Base-by-base conservation (phyloP, 1,140 invertebrate genomes). In the Drosophila parabipectinata region DNA sequence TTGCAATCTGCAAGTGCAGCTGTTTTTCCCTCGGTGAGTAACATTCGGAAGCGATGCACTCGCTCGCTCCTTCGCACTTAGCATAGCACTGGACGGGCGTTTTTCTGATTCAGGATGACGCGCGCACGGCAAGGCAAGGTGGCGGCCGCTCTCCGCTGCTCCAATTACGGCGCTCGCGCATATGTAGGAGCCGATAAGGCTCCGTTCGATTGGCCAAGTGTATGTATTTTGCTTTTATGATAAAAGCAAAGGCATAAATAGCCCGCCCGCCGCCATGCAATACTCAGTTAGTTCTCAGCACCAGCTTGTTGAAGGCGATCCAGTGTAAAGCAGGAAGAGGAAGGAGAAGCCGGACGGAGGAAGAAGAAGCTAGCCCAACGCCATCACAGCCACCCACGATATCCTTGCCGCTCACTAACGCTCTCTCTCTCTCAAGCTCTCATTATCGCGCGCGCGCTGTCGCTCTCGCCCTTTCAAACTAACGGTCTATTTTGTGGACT, bases 241-340 rank as follows among this genome's bases (percentile, higher is more conserved):
- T 82, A 87, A 88, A 82, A 64, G 45, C 72, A 87, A 88, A 82
- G 64, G 83, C 82, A 87, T 87, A 87, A 82, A 87, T 87, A 88
- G 78, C 72, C 61, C 71, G 78, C 72, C 61, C 71, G 75, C 52
- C 30, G 18, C 45, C 45, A 45, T 37, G 26, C 47, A 68, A 26
- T 56, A 51, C 62, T 72, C 75, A 48, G 48, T 77, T 82, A 82
- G 79, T 87, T 71, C 57, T 66, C 53, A 74, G 28, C 14, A 41
- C 37, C 50, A 78, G 61, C 55, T 75, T 60, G 68, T 66, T 58
- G 55, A 66, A 50, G 51, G 72, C 69, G 50, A 52, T 62, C 72
- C 79, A 71, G 59, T 15, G 14, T 15, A 47, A 47, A 30, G 10
- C 41, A 15, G 41, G 41, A 39, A 12, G 37, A 12, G 37, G 21